phyloP scores from a whole-genome alignment of 2,888 invertebrate species.

The Cephus nigrinus region DNA sequence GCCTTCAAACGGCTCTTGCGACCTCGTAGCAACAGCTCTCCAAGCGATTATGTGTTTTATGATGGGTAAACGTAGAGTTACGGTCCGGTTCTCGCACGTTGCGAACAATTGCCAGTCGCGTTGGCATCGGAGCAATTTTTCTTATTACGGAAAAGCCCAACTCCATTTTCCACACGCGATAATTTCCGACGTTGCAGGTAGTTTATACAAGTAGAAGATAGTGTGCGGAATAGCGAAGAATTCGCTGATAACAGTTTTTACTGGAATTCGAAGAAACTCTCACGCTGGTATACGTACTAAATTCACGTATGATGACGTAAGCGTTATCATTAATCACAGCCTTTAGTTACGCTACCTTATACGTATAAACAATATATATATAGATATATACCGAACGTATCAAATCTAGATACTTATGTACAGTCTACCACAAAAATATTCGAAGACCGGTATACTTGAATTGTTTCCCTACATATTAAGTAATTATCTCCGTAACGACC shows the following conservation, averaged over 20 bases:
- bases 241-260: background rate
- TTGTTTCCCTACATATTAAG: no score
- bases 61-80: slow-evolving; percentile 18
- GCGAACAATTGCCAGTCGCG: background rate
- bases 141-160: slow-evolving; percentile 1
- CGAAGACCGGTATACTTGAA: no score
- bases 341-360: background rate
- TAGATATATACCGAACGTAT: background rate
- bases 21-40: slow-evolving; percentile 24
- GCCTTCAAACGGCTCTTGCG: slow-evolving; percentile 16
- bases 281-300: background rate
- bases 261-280: background rate
- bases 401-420: background rate
- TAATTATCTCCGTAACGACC: no score
- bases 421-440: no score
- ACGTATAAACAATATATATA: background rate
- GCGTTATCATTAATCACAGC: background rate
- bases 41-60: slow-evolving; percentile 24
- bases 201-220: background rate
- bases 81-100: slow-evolving; percentile 9
- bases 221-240: background rate
- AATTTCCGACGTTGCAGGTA: background rate
- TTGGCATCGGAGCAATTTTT: background rate
- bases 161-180: background rate
- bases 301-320: no score